Evolutionary conservation across 2,888 invertebrate genomes (phyloP), one percentile per base, ranked within the genome.

Genomic region (Rhagonycha lutea): DNA sequence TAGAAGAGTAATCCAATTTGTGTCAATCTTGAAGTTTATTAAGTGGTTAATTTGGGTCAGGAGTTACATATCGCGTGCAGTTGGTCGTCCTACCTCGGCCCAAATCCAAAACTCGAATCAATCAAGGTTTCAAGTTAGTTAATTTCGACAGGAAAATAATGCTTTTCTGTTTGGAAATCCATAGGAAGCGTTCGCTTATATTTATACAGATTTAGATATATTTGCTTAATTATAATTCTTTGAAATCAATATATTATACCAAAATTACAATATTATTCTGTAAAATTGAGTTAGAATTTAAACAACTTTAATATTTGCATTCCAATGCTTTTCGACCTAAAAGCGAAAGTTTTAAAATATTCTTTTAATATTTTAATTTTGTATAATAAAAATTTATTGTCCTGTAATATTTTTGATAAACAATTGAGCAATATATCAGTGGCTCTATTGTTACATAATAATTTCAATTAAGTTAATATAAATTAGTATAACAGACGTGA

Each of bases 21-120:
- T 83, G 83, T 83, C 84, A 83, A 83, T 84, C 84, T 81, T 81
- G 76, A 83, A 83, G 80, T 83, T 83, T 83, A 83, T 83, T 83
- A 83, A 83, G 83, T 83, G 83, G 82, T 81, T 84, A 82, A 83
- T 83, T 83, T 81, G 79, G 83, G 82, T 79, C 82, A 83, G 79
- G 80, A 82, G 82, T 81, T 82, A 81, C 75, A 80, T 78, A 79
- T 82, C 75, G 80, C 82, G 80, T 81, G 82, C 74, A 72, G 75
- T 72, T 75, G 70, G 76, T 77, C 76, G 70, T 70, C 68, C 67
- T 74, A 71, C 70, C 74, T 74, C 68, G 74, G 72, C 71, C 75
- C 69, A 73, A 61, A 73, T 70, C 65, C 73, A 70, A 68, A 70
- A 72, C 75, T 74, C 69, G 72, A 77, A 77, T 77, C 79, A 79